Percentiles rank a stretch among this genome's conserved stretches.
Evolutionary conservation across 23 tunicate genomes (phyloP).

Genomic region (Pegea sp.): DNA sequence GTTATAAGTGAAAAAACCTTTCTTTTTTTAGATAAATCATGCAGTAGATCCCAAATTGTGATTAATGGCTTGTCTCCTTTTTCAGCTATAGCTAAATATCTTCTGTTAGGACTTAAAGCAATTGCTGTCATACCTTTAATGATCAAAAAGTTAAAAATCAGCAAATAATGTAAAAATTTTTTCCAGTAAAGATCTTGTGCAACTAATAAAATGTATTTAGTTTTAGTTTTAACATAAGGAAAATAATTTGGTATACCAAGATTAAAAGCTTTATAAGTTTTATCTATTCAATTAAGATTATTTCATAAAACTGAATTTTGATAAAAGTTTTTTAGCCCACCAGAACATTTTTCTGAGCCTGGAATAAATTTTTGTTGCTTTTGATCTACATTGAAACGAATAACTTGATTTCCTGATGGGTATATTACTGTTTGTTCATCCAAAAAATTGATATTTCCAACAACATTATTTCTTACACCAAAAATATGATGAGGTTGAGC

Average conservation of each 20-base stretch:
- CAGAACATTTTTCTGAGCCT: constrained; percentile 71
- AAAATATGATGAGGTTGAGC: constrained; percentile 92
- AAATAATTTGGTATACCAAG: neutral
- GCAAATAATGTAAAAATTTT: neutral
- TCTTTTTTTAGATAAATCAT: constrained; percentile 79
- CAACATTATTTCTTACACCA: constrained; percentile 61
- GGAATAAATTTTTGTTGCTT: constrained; percentile 88
- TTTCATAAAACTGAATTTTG: too few relatives aligned
- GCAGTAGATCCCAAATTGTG: constrained; percentile 67
- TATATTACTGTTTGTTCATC: constrained; percentile 92
- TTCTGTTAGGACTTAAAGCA: constrained; percentile 78
- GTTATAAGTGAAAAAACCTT: constrained; percentile 9
- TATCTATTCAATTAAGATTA: neutral
- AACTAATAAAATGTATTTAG: too few relatives aligned
- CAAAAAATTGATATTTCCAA: constrained; percentile 50
- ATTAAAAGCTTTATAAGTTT: neutral
- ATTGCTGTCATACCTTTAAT: constrained; percentile 77
- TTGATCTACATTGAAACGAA: constrained; percentile 85
- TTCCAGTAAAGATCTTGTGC: neutral
- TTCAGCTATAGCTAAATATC: constrained; percentile 86
- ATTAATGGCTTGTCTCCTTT: constrained; percentile 78
- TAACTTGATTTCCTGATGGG: constrained; percentile 96
- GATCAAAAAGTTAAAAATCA: neutral
- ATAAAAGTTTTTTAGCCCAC: constrained; percentile 7
- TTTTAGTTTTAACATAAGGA: neutral